Base-by-base conservation (phyloP, 2,888 invertebrate species). In the Drosophila neotestacea region DNA sequence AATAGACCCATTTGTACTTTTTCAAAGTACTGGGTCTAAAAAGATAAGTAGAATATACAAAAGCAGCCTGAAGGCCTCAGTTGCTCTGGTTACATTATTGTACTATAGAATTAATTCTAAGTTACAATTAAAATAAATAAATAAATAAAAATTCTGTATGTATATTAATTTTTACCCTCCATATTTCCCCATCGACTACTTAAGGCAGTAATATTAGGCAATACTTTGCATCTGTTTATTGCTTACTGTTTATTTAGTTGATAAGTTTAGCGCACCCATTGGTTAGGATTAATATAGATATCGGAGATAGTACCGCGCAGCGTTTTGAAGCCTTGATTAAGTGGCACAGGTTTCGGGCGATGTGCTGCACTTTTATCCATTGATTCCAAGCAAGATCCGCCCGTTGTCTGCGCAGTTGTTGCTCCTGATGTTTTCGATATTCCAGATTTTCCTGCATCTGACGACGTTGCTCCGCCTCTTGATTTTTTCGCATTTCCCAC, bases 301-400 rank as follows among this genome's bases (percentile, higher is more conserved):
- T 87, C 64, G 3, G 92, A 92, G 56, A 92, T 72, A 1, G 92
- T 92, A 36, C 92, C 92, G 22, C 91, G 91, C 30, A 92, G 77
- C 3, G 92, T 89, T 11, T 88, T 70, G 2, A 92, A 76, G 9
- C 92, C 92, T 22, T 89, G 89, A 67, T 91, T 91, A 3, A 92
- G 79, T 2, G 92, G 92, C 47, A 92, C 92, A 4, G 92, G 92
- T 41, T 92, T 92, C 6, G 92, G 92, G 44, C 92, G 91, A 3
- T 90, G 79, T 0, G 77, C 79, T 6, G 85, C 92, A 9, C 81
- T 85, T 47, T 86, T 9, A 91, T 55, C 92, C 92, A 92, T 4
- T 83, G 77, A 47, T 89, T 66, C 89, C 91, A 92, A 9, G 92
- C 90, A 16, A 66, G 58, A 0, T 65, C 64, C 11, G 92, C 84